Percentiles rank a stretch among this genome's conserved stretches.
phyloP scores from a whole-genome alignment of 2,113 vertebrate species.

The Ptilonorhynchus violaceus region DNA sequence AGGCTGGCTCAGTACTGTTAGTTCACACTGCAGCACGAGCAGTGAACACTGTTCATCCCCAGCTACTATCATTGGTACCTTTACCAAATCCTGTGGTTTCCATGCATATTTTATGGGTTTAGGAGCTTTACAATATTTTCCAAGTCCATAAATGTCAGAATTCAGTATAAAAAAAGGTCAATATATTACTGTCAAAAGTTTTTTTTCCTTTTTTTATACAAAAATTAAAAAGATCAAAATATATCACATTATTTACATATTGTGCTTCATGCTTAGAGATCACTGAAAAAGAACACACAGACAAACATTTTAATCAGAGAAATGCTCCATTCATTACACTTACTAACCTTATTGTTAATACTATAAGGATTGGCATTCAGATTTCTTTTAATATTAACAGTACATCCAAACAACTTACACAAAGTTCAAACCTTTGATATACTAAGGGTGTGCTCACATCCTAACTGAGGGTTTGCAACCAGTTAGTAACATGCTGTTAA shows the following conservation, averaged over 20 bases:
- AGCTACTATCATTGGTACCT: background rate
- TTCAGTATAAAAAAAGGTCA: constrained; percentile 76
- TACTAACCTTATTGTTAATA: background rate
- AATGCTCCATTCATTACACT: background rate
- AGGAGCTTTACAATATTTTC: constrained; percentile 37
- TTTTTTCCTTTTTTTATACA: constrained; percentile 75
- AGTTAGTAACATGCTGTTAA: background rate
- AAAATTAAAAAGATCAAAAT: constrained; percentile 80
- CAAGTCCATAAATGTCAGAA: constrained; percentile 51
- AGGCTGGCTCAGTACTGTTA: constrained; percentile 31
- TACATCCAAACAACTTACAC: background rate
- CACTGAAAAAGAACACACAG: constrained; percentile 85
- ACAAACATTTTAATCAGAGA: constrained; percentile 10
- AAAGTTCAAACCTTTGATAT: background rate
- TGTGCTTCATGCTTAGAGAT: constrained; percentile 81
- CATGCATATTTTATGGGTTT: background rate
- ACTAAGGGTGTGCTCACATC: background rate
- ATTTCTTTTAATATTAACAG: background rate
- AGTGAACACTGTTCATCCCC: constrained; percentile 14
- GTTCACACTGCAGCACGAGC: constrained; percentile 31
- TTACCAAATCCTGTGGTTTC: background rate
- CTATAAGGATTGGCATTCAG: background rate
- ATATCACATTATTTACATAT: constrained; percentile 84
- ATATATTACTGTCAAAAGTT: constrained; percentile 87
- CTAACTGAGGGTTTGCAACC: background rate